phyloP scores from a whole-genome alignment of 1,140 invertebrate species.

The Drosophila grimshawi region DNA sequence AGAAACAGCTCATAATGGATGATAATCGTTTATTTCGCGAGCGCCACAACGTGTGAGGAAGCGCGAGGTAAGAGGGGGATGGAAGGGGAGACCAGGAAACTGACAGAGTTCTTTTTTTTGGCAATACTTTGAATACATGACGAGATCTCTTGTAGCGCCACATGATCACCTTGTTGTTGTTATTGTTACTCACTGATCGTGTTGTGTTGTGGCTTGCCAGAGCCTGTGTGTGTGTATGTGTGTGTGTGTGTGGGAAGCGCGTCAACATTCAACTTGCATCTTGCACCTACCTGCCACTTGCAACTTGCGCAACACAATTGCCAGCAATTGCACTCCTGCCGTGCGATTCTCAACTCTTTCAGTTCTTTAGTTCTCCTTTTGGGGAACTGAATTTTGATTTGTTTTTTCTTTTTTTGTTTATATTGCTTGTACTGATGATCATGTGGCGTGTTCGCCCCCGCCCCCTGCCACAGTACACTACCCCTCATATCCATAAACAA shows the following conservation, averaged over 20 bases:
- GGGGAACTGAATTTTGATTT: conserved; percentile 33
- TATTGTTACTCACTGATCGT: conserved; percentile 19
- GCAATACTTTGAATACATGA: conserved; percentile 3
- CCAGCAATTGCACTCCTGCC: conserved; percentile 50
- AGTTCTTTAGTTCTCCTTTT: background rate
- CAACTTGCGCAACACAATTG: conserved; percentile 36
- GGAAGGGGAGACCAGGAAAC: conserved; percentile 1
- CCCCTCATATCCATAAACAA: background rate
- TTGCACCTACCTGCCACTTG: conserved; percentile 9
- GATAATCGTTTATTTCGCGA: conserved; percentile 69
- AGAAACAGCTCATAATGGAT: conserved; percentile 74
- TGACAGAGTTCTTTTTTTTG: conserved; percentile 20
- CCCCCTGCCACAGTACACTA: background rate
- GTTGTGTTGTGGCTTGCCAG: conserved; percentile 14
- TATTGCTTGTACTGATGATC: conserved; percentile 17
- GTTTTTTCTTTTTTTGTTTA: conserved; percentile 10
- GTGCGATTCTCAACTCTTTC: conserved; percentile 23
- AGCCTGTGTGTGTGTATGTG: background rate
- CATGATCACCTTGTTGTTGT: conserved; percentile 46
- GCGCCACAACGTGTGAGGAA: conserved; percentile 6
- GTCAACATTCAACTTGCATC: conserved; percentile 27
- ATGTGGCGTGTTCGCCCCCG: conserved; percentile 15
- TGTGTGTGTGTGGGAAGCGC: conserved; percentile 41
- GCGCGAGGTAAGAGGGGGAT: background rate
- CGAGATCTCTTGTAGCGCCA: conserved; percentile 60